phyloP scores from a whole-genome alignment of 1,140 invertebrate genomes.

The Lordiphosa collinella region DNA sequence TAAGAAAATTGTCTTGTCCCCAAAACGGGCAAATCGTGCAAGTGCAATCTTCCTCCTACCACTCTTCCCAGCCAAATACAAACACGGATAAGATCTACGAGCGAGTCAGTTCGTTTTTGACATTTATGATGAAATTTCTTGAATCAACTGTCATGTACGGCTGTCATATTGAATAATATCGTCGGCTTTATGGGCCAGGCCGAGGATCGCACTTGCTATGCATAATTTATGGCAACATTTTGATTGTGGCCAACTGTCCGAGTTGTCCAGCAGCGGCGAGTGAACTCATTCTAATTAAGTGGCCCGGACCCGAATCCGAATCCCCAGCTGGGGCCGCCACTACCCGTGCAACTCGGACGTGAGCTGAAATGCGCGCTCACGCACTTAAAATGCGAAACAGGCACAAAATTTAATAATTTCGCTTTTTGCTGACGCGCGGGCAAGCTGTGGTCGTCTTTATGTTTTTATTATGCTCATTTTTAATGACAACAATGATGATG shows the following conservation, averaged over 20 bases:
- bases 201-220: slow-evolving; percentile 49
- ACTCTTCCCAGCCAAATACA: background rate
- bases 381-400: slow-evolving; percentile 67
- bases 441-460: slow-evolving; percentile 38
- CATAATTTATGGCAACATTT: slow-evolving; percentile 70
- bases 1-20: slow-evolving; percentile 37
- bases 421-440: slow-evolving; percentile 53
- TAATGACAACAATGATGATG: slow-evolving; percentile 76
- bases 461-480: slow-evolving; percentile 76
- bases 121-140: slow-evolving; percentile 76
- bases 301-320: slow-evolving; percentile 20
- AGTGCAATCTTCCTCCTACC: background rate
- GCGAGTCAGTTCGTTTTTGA: slow-evolving; percentile 65
- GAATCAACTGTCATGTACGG: slow-evolving; percentile 74
- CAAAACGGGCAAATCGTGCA: slow-evolving; percentile 41
- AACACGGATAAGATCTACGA: slow-evolving; percentile 73
- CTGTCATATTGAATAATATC: slow-evolving; percentile 77
- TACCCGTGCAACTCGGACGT: background rate
- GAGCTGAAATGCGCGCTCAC: slow-evolving; percentile 42
- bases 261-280: slow-evolving; percentile 16
- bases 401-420: slow-evolving; percentile 76
- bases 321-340: background rate
- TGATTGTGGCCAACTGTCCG: slow-evolving; percentile 22
- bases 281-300: slow-evolving; percentile 77
- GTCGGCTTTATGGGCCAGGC: slow-evolving; percentile 34